Evolutionary conservation across 1,140 invertebrate species (phyloP).

Genomic region (Pseudomyrmex sp.): DNA sequence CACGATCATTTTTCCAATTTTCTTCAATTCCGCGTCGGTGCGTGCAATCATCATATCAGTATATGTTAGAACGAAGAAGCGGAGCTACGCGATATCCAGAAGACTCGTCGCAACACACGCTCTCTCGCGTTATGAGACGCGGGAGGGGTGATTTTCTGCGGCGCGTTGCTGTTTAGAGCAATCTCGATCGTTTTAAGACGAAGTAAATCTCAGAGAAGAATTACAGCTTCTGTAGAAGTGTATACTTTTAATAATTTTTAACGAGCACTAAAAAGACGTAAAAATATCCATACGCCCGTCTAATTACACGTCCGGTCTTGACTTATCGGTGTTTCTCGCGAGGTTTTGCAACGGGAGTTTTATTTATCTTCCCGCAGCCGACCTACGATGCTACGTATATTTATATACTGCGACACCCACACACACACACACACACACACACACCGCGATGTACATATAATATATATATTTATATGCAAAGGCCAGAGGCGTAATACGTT

Average conservation of each 20-base stretch:
- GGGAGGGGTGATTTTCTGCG: slow-evolving; percentile 5
- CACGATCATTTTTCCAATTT: slow-evolving; percentile 21
- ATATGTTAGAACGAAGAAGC: background rate
- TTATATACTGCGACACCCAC: slow-evolving; percentile 30
- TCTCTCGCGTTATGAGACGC: background rate
- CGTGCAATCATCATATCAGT: background rate
- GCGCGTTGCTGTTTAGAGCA: background rate
- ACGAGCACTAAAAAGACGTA: background rate
- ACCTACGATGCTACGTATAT: slow-evolving; percentile 22
- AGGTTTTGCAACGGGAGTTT: slow-evolving; percentile 25
- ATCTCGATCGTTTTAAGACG: slow-evolving; percentile 24
- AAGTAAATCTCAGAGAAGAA: slow-evolving; percentile 21
- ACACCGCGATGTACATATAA: background rate
- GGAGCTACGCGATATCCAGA: slow-evolving; percentile 17
- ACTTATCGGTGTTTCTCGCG: background rate
- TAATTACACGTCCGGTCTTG: slow-evolving; percentile 7
- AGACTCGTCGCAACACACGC: background rate
- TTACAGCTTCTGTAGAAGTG: background rate
- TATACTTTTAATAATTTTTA: background rate
- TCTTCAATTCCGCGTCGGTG: background rate
- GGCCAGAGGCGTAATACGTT: background rate
- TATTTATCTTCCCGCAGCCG: background rate
- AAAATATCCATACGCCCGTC: background rate
- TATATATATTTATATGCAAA: slow-evolving; percentile 49
- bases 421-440: too few relatives aligned